A percentile compares a stretch with the other conserved stretches of the same genome.
Evolutionary conservation across 2,113 vertebrate species (phyloP).

Genomic region (Camelus dromedarius): DNA sequence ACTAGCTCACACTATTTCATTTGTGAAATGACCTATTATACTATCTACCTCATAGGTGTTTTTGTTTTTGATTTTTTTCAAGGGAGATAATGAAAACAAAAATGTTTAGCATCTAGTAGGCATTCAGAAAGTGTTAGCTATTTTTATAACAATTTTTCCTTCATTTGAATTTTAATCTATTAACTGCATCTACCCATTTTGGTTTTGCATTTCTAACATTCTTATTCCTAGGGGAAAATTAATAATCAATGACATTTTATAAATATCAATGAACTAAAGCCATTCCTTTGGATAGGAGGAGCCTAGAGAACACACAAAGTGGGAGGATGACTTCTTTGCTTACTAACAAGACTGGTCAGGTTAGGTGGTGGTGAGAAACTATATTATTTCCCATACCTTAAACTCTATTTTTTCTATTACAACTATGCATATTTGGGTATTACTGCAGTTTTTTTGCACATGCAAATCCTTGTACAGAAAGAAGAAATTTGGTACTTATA

Average conservation of each 20-base stretch:
- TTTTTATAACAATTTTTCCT: background rate
- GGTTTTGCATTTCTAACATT: constrained; percentile 8
- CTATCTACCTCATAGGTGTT: background rate
- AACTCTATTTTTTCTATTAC: background rate
- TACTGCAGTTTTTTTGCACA: background rate
- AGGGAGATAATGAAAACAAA: constrained; percentile 1
- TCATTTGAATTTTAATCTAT: background rate
- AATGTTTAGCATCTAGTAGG: background rate
- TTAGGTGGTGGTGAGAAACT: background rate
- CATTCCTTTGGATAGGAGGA: background rate
- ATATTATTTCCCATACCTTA: background rate
- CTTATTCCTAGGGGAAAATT: background rate
- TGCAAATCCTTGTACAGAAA: background rate
- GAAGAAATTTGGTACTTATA: background rate
- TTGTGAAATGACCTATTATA: background rate
- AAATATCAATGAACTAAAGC: background rate
- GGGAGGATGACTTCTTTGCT: background rate
- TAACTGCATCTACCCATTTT: background rate
- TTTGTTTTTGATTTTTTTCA: background rate
- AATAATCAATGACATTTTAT: background rate
- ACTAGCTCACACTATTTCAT: background rate
- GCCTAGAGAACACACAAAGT: background rate
- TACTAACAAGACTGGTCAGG: background rate
- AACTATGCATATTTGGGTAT: background rate
- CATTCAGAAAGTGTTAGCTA: background rate